Conservation (phyloP, 2,888 invertebrate genomes). For the Linhomoeus sp. region DNA sequence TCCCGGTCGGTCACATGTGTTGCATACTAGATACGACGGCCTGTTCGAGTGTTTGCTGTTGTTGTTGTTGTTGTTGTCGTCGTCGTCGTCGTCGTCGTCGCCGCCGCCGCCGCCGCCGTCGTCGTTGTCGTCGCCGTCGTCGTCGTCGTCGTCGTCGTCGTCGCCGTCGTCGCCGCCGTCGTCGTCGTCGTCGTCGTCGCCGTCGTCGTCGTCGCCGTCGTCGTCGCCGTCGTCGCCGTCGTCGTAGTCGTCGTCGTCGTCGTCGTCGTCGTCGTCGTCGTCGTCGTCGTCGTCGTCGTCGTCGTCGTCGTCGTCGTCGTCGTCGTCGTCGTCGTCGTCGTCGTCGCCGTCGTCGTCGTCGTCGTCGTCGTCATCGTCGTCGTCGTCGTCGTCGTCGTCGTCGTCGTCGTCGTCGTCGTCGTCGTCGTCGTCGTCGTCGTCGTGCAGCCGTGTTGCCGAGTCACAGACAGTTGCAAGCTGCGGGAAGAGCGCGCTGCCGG, state of each 20-base stretch:
- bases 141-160: background rate
- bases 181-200: slow-evolving; percentile 1
- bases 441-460: no score
- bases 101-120: background rate
- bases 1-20: background rate
- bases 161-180: background rate
- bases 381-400: background rate
- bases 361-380: background rate
- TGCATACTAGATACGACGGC: background rate
- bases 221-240: no score
- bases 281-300: background rate
- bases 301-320: background rate
- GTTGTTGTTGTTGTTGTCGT: slow-evolving; percentile 3
- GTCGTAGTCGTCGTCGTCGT: no score
- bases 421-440: background rate
- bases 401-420: background rate
- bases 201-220: slow-evolving; percentile 2
- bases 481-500: no score
- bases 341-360: background rate
- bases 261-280: background rate
- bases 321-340: background rate
- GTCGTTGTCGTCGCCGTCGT: background rate
- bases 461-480: no score
- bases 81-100: background rate
- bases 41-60: background rate